Evolutionary conservation across 1,140 invertebrate species (phyloP).

Genomic region (Aplysia californica): DNA sequence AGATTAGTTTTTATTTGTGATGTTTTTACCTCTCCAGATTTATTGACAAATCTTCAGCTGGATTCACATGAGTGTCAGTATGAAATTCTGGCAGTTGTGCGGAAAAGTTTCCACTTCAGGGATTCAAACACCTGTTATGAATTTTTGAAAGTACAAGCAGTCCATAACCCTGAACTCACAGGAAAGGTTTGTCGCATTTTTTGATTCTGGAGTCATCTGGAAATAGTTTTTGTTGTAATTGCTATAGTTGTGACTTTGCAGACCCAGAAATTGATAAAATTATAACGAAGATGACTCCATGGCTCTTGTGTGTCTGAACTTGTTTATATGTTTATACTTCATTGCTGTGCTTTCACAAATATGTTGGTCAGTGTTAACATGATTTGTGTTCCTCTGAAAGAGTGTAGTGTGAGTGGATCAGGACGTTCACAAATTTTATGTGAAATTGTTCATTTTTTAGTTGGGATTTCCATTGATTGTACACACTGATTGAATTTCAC

Average conservation of each 20-base stretch:
- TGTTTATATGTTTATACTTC: not conserved
- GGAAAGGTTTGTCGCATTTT: constrained; percentile 2
- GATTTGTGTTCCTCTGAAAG: too few species aligned
- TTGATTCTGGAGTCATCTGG: not conserved
- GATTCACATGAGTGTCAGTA: constrained; percentile 26
- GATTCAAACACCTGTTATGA: not conserved
- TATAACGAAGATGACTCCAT: not conserved
- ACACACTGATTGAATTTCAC: too few species aligned
- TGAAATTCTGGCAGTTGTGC: constrained; percentile 14
- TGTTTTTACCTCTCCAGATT: not conserved
- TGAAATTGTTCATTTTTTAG: too few species aligned
- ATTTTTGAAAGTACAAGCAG: constrained; percentile 12
- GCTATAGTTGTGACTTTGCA: too few species aligned
- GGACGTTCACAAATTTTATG: too few species aligned
- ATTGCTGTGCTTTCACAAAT: not conserved
- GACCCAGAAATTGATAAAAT: not conserved
- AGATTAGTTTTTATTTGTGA: not conserved
- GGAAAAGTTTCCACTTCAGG: constrained; percentile 26
- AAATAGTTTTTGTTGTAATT: not conserved
- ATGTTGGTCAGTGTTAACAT: too few species aligned
- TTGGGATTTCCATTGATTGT: not conserved
- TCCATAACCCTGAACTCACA: constrained; percentile 18
- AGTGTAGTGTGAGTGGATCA: too few species aligned
- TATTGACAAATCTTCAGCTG: constrained; percentile 13
- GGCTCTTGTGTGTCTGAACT: not conserved